These are phyloP conservation scores for Drosophila nannoptera DNA, from an alignment of 1,140 invertebrate species.

Conservation along the genomic window DNA sequence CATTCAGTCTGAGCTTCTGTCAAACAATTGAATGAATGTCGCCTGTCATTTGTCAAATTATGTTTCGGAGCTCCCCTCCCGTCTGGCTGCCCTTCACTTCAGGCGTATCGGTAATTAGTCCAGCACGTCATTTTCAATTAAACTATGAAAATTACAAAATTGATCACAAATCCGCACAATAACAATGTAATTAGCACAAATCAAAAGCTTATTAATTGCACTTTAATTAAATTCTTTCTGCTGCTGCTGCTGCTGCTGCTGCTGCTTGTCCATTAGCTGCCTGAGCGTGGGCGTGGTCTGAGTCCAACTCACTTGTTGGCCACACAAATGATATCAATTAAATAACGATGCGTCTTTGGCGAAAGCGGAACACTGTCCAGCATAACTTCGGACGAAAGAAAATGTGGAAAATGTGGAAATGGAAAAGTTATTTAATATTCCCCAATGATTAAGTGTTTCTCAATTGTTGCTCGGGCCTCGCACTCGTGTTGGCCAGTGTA, in stretches of 20 bases:
- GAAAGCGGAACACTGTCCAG: conserved; percentile 22
- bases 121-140: neutral
- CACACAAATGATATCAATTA: conserved; percentile 60
- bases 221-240: conserved; percentile 21
- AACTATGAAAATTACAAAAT: neutral
- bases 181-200: conserved; percentile 14
- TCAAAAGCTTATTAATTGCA: conserved; percentile 33
- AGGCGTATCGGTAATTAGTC: neutral
- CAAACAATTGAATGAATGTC: no score
- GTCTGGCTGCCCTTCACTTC: neutral
- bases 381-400: neutral
- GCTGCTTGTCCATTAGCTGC: conserved; percentile 43
- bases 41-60: neutral
- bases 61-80: neutral
- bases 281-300: conserved; percentile 26
- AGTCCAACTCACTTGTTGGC: conserved; percentile 66
- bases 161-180: conserved; percentile 1
- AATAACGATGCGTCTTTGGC: conserved; percentile 56
- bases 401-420: neutral
- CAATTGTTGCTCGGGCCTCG: neutral
- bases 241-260: neutral
- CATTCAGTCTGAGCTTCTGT: no score
- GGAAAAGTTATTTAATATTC: neutral
- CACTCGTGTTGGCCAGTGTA: conserved; percentile 46
- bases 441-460: neutral